Base-by-base conservation (phyloP, 53 echinoderm and acorn worm genomes). In the Temnopleurus reevesii region DNA sequence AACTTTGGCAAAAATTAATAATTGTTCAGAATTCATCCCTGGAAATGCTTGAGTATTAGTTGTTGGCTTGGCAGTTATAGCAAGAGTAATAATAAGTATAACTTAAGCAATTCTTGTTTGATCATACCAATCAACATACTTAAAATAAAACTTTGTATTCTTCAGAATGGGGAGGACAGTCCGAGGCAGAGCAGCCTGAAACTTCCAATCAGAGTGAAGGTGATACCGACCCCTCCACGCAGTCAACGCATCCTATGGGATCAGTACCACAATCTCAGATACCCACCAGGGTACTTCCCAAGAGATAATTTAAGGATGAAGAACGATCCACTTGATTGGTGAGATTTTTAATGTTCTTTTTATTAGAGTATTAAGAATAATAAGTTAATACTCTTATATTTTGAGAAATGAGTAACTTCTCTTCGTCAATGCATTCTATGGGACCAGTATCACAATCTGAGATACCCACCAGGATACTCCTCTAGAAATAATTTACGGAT, bases 381-480 rank as follows among this genome's bases (percentile, higher is more conserved):
- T n/a, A n/a, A n/a, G n/a, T n/a, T n/a, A n/a, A n/a, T n/a, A n/a
- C n/a, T n/a, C n/a, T n/a, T n/a, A n/a, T n/a, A n/a, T n/a, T n/a
- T n/a, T n/a, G n/a, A n/a, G n/a, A n/a, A n/a, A n/a, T n/a, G n/a
- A n/a, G n/a, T n/a, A n/a, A n/a, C n/a, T n/a, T n/a, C n/a, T n/a
- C n/a, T n/a, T n/a, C n/a, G 92, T 66, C 94, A 95, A 35, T 83
- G 98, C 21, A 92, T 98, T 87, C 92, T 98, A 2, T 98, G 98
- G 98, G 98, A 98, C 53, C 98, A 98, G 90, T 98, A 98, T 36
- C 98, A 98, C 86, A 98, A 98, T 84, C 94, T 98, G 5, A 90
- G 98, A 29, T 98, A 98, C 55, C 98, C 98, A 4, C 98, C 98
- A 2, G 98, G 98, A 1, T 98, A 98, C 92, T 98, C 95, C 88